phyloP scores from a whole-genome alignment of 2,113 vertebrate genomes.

The Cyanoramphus novaezelandiae region DNA sequence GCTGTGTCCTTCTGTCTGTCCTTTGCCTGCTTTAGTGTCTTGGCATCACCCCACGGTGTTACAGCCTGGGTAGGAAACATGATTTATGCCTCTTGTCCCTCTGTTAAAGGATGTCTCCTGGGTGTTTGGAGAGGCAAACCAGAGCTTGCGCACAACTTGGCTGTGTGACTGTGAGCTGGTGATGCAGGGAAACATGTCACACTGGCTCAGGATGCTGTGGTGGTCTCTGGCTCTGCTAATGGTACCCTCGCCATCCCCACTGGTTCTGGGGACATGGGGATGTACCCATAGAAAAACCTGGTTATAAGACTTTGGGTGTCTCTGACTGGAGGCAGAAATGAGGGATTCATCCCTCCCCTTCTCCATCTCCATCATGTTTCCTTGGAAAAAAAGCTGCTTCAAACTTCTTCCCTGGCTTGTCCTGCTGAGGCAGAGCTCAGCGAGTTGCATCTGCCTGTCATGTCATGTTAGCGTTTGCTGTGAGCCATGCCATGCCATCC shows the following conservation, averaged over 20 bases:
- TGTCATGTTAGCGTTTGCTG: slow-evolving; percentile 46
- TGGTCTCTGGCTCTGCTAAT: not conserved
- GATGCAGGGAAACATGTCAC: not conserved
- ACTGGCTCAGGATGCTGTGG: not conserved
- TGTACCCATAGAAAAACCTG: not conserved
- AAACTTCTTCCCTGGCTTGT: slow-evolving; percentile 16
- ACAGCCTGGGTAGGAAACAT: not conserved
- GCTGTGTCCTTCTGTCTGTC: not conserved
- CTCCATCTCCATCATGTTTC: not conserved
- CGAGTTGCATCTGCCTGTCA: slow-evolving; percentile 63
- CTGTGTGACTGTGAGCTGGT: not conserved
- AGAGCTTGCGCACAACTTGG: not conserved
- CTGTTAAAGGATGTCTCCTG: not conserved
- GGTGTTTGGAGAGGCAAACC: not conserved
- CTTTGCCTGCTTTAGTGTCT: fast-evolving
- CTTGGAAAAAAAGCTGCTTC: slow-evolving; percentile 46
- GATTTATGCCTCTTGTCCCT: not conserved
- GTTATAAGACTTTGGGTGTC: not conserved
- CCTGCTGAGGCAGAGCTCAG: slow-evolving; percentile 13
- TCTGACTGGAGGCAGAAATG: not conserved
- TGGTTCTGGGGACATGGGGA: not conserved
- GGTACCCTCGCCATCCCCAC: fast-evolving
- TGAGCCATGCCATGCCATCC: slow-evolving; percentile 24
- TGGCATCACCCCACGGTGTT: not conserved
- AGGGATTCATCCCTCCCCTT: not conserved